Evolutionary conservation across 1,140 invertebrate genomes (phyloP), one percentile per base, ranked within the genome.

Genomic region (Anastrepha obliqua): DNA sequence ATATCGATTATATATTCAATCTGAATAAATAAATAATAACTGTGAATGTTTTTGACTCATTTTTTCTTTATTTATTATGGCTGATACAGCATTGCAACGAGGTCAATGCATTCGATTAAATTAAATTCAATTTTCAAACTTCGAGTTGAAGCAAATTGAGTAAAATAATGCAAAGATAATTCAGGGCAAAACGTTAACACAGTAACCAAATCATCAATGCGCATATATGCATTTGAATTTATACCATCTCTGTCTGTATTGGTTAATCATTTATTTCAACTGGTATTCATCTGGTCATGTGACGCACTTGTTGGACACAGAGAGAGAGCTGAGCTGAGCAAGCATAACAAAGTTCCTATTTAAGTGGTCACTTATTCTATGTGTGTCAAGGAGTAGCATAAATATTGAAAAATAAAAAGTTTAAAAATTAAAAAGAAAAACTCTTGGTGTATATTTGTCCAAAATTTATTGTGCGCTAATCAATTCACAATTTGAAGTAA

Each of bases 91-190:
- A 67, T 29, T 67, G 29, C 29, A 29, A 20, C 65, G 65, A 67
- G 65, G 65, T 67, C 65, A 67, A 67, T 42, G 65, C 20, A 67
- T 67, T 67, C 65, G 29, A 67, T 9, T 67, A 29, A 39, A 67
- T 42, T 3, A 6, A 67, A 39, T 39, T 42, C 20, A 39, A 39
- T 67, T 67, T 67, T 67, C 0, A 11, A 39, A 29, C 29, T 42
- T 39, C 39, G 29, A 67, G 29, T 67, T 67, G 2, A 20, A 67
- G 9, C 39, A 6, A 42, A 29, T 67, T 67, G 8, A 3, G 65
- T 67, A 67, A 67, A 42, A 67, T 29, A 39, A 67, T 67, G 9
- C 20, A 29, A 67, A 39, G 29, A 67, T 67, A 67, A 67, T 67
- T 67, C 20, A 67, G 65, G 65, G 65, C 65, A 39, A 67, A 39